Conservation (phyloP, 2,113 vertebrate genomes). For the Heterotilapia buettikoferi region DNA sequence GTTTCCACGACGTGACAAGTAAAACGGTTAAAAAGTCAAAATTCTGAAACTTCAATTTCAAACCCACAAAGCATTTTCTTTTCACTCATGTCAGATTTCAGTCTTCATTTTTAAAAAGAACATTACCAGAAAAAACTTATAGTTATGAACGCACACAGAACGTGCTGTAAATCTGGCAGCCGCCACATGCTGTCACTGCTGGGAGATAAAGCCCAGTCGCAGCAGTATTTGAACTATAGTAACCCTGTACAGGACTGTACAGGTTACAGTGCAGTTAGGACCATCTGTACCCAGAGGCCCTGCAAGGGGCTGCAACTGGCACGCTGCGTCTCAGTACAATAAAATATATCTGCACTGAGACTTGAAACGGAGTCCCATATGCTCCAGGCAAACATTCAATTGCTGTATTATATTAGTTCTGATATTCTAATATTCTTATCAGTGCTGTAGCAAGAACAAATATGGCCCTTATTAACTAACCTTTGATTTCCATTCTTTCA, state of each 20-base stretch:
- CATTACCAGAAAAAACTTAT: not conserved
- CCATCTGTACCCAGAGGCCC: slow-evolving; percentile 41
- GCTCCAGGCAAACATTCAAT: not conserved
- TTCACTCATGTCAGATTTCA: not conserved
- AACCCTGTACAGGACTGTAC: slow-evolving; percentile 16
- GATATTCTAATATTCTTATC: not conserved
- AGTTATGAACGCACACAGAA: not conserved
- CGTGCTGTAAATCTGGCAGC: not conserved
- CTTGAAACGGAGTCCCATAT: not conserved
- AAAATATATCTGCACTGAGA: not conserved
- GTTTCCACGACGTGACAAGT: not conserved
- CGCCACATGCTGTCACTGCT: not conserved
- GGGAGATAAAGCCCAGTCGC: not conserved
- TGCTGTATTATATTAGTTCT: not conserved
- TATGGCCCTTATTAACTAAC: not conserved
- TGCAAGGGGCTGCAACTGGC: not conserved
- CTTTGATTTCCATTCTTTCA: not conserved
- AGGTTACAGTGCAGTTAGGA: not conserved
- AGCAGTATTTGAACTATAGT: slow-evolving; percentile 37
- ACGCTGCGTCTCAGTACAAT: not conserved
- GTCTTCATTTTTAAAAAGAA: not conserved
- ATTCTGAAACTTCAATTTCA: not conserved
- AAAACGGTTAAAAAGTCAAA: not conserved
- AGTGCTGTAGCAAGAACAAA: not conserved
- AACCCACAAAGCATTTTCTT: not conserved